These are phyloP conservation scores for Pomatorhinus ruficollis DNA, from an alignment of 2,113 vertebrate genomes.

Conservation along the genomic window DNA sequence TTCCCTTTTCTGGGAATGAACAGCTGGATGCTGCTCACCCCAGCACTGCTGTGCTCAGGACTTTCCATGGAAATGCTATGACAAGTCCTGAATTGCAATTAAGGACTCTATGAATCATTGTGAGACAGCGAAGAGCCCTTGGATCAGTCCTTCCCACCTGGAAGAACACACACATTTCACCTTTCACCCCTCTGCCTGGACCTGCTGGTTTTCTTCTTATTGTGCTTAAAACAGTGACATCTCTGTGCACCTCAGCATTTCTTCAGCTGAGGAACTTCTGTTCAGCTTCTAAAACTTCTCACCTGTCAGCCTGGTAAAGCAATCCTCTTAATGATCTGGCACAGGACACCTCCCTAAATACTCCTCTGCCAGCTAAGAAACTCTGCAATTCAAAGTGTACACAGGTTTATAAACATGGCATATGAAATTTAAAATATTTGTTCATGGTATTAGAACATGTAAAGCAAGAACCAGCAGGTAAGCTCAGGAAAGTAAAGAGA, in stretches of 20 bases:
- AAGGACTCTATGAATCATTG: neutral
- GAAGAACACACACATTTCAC: neutral
- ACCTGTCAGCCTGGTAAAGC: neutral
- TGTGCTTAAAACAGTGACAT: neutral
- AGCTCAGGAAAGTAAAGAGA: neutral
- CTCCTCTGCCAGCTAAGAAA: neutral
- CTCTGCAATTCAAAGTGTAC: neutral
- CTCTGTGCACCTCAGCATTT: neutral
- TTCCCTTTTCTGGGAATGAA: neutral
- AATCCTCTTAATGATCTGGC: neutral
- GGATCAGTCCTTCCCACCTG: neutral
- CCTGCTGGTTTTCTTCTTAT: neutral
- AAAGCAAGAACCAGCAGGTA: neutral
- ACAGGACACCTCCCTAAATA: neutral
- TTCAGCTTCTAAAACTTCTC: neutral
- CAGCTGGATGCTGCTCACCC: rapidly evolving
- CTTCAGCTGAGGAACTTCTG: neutral
- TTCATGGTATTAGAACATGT: neutral
- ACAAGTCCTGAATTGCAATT: neutral
- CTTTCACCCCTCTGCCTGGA: neutral
- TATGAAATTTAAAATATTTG: neutral
- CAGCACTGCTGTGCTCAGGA: neutral
- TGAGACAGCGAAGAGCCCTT: neutral
- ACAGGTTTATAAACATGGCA: neutral
- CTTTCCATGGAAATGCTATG: neutral